Base-by-base conservation (phyloP, 2,888 invertebrate genomes). In the Schizaphis graminum region DNA sequence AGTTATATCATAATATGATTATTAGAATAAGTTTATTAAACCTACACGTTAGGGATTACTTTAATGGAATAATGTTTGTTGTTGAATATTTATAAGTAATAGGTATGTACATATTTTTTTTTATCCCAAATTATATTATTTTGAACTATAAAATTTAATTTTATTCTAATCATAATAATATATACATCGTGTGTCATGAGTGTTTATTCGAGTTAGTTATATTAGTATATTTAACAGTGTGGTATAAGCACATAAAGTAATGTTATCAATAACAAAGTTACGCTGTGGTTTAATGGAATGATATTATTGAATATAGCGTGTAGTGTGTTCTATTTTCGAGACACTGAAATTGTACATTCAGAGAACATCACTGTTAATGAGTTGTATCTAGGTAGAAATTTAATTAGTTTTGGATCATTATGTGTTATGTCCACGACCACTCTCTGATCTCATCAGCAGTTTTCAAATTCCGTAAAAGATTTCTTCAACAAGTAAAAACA, bases 401-500 rank as follows among this genome's bases (percentile, higher is more conserved):
- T 93, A 89, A 94, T 94, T 94, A 90, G 94, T 94, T 94, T 90
- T 41, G n/a, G 61, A 91, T 90, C n/a, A 89, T 89, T 77, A 35
- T 28, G 44, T 44, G 56, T 56, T 89, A 49, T 84, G 77, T 93
- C 35, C 35, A 26, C 44, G 90, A 85, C 57, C 35, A 77, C 28
- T 90, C 84, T 57, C 26, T 49, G 85, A 90, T 90, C 93, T 61
- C 90, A 90, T 94, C 86, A 91, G 49, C 90, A 89, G 90, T 94
- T 94, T 94, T 94, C 85, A 41, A 94, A 90, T 94, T 91, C 86
- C 90, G 85, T 90, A 61, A 94, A 84, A 91, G 86, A 90, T 94
- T 90, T 94, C 86, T 91, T 93, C 61, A 86, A 93, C 90, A 86
- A 90, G 93, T 93, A 86, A 86, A 93, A 85, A 89, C 85, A 84